Evolutionary conservation across 2,113 vertebrate genomes (phyloP).

Genomic region (Chascanopsetta lugubris): DNA sequence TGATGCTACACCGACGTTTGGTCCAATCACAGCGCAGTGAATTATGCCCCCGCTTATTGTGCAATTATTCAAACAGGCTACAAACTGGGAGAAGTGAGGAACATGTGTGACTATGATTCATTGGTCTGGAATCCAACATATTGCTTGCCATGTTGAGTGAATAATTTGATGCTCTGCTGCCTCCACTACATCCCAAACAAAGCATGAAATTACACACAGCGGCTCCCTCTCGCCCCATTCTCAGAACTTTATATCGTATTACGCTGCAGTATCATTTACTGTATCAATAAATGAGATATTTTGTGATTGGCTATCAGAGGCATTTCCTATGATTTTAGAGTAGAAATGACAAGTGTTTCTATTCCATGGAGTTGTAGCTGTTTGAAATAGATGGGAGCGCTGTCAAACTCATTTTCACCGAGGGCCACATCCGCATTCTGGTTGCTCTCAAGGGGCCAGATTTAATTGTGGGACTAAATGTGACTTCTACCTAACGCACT

Average conservation of each 20-base stretch:
- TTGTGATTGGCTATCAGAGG: background rate
- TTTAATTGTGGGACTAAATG: too few species aligned
- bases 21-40: conserved; percentile 41
- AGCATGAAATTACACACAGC: conserved; percentile 66
- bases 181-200: conserved; percentile 67
- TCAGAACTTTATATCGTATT: conserved; percentile 21
- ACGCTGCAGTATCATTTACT: background rate
- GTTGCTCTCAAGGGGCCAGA: too few species aligned
- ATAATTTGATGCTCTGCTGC: conserved; percentile 66
- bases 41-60: conserved; percentile 51
- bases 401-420: too few species aligned
- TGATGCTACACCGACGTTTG: conserved; percentile 33
- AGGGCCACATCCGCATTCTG: too few species aligned
- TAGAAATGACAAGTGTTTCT: background rate
- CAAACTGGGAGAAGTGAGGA: conserved; percentile 55
- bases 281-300: background rate
- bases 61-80: conserved; percentile 53
- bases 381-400: too few species aligned
- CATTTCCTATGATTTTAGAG: background rate
- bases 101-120: conserved; percentile 62
- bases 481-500: too few species aligned
- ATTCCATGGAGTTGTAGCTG: background rate
- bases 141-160: conserved; percentile 68
- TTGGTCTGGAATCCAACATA: conserved; percentile 61
- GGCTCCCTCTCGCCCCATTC: conserved; percentile 41